Evolutionary conservation across 53 echinoderm and acorn worm genomes (phyloP).

Genomic region (Patiria pectinifera): DNA sequence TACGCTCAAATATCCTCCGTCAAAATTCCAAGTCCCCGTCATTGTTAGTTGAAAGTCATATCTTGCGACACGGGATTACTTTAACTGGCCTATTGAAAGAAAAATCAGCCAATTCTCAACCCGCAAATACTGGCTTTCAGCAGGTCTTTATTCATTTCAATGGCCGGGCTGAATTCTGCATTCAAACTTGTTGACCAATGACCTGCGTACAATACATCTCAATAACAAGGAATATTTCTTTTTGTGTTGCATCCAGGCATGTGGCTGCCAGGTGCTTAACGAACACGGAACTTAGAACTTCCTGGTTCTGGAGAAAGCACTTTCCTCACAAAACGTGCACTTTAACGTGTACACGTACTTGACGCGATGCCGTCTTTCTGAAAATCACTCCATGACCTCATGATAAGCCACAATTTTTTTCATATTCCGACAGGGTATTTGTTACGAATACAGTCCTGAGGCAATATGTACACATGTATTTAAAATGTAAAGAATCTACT

Average conservation of each 20-base stretch:
- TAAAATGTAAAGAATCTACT: too few species aligned
- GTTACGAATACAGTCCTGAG: too few species aligned
- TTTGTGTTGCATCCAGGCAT: not conserved
- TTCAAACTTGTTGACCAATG: not conserved
- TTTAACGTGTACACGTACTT: not conserved
- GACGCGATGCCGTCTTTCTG: too few species aligned
- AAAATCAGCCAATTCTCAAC: not conserved
- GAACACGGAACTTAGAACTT: not conserved
- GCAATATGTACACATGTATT: too few species aligned
- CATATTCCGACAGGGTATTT: too few species aligned
- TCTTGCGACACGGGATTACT: not conserved
- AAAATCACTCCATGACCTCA: too few species aligned
- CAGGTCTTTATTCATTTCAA: not conserved
- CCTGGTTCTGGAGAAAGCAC: not conserved
- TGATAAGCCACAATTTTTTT: too few species aligned
- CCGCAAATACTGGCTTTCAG: not conserved
- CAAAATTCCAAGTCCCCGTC: too few species aligned
- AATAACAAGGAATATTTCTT: not conserved
- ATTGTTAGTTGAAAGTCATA: not conserved
- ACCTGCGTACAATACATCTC: not conserved
- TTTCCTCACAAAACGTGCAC: not conserved
- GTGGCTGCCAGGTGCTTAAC: not conserved
- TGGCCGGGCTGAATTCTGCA: too few species aligned
- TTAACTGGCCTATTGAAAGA: not conserved
- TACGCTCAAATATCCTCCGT: too few species aligned